A percentile compares a stretch with the other conserved stretches of the same genome.
Conservation (phyloP, 2,113 vertebrate species). For the Taxidea taxus region DNA sequence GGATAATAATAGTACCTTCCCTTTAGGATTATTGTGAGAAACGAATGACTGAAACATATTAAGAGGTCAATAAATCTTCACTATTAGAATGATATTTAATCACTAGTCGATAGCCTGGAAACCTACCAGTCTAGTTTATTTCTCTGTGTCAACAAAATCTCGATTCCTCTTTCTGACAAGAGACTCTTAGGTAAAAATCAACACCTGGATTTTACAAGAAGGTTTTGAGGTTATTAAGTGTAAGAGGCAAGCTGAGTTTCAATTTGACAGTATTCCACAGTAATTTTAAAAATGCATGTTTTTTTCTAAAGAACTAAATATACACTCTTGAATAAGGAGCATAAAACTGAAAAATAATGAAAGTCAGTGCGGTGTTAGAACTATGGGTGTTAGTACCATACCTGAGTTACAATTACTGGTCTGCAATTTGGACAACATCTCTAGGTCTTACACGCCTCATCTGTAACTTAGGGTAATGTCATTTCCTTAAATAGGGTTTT, state of each 20-base stretch:
- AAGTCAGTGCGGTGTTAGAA: neutral
- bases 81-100: neutral
- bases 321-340: neutral
- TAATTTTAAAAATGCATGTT: neutral
- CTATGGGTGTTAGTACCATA: fast-evolving
- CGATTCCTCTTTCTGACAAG: neutral
- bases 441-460: neutral
- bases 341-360: neutral
- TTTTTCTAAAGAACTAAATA: constrained; percentile 39
- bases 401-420: neutral
- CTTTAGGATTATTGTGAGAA: neutral
- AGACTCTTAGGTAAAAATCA: constrained; percentile 39
- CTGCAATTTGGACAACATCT: neutral
- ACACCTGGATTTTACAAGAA: constrained; percentile 22
- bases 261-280: neutral
- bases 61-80: neutral
- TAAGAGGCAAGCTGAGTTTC: constrained; percentile 4
- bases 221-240: neutral
- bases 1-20: neutral
- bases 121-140: neutral
- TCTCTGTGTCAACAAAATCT: neutral
- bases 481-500: neutral
- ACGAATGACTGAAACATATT: neutral
- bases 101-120: neutral
- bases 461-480: neutral